phyloP scores from a whole-genome alignment of 2,797 vertebrate genomes.

The Propithecus deckenii region DNA sequence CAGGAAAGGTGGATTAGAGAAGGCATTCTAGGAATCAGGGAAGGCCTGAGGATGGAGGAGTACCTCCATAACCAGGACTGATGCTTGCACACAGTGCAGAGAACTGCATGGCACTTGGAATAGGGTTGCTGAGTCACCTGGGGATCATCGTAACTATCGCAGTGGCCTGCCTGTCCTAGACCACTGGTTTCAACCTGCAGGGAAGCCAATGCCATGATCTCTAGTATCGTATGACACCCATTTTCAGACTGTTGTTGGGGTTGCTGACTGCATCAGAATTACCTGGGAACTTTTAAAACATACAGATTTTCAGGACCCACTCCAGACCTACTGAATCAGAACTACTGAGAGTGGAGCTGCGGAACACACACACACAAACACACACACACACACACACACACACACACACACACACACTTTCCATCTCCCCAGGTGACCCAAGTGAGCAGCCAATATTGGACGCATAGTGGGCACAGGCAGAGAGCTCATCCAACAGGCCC shows the following conservation, averaged over 20 bases:
- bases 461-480: not conserved
- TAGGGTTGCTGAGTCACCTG: not conserved
- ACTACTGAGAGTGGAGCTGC: not conserved
- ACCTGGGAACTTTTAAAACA: not conserved
- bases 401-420: not conserved
- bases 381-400: not conserved
- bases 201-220: not conserved
- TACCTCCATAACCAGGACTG: not conserved
- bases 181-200: not conserved
- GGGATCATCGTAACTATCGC: too few relatives aligned
- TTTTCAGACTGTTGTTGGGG: not conserved
- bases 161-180: not conserved
- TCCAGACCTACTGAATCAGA: not conserved
- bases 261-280: not conserved
- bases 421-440: not conserved
- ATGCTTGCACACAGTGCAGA: not conserved
- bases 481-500: not conserved
- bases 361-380: not conserved
- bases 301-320: not conserved
- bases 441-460: not conserved
- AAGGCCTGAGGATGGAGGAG: accelerated
- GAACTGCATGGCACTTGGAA: not conserved
- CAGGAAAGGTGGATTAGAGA: not conserved
- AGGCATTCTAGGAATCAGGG: not conserved
- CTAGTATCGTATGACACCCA: not conserved